Conservation (phyloP, 2,113 vertebrate genomes). For the Garra rufa region DNA sequence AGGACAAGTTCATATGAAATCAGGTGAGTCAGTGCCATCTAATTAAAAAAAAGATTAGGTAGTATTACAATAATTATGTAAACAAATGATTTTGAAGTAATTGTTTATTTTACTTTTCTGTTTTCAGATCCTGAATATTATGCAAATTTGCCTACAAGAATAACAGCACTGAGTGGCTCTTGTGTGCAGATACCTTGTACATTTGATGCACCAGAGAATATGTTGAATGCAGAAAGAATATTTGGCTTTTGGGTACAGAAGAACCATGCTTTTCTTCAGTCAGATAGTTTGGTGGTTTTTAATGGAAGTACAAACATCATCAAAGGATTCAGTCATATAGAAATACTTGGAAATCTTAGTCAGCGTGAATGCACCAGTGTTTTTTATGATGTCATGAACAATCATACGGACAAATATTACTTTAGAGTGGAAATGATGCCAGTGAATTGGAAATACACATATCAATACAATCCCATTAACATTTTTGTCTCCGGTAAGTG, state of each 20-base stretch:
- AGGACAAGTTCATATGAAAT: neutral
- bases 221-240: no score
- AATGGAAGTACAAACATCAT: neutral
- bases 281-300: neutral
- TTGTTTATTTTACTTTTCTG: no score
- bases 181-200: conserved; percentile 48
- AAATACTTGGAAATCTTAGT: conserved; percentile 15
- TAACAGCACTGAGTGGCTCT: conserved; percentile 23
- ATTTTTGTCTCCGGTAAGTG: neutral
- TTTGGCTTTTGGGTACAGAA: neutral
- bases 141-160: neutral
- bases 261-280: fast-evolving
- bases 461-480: neutral
- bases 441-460: neutral
- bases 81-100: neutral
- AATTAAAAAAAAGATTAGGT: neutral
- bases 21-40: neutral
- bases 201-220: neutral
- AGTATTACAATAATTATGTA: neutral
- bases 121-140: no score
- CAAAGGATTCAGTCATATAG: neutral
- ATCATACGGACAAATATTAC: neutral
- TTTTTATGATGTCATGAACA: conserved; percentile 18
- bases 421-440: neutral
- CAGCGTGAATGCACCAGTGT: conserved; percentile 3